These are phyloP conservation scores for Platycheirus albimanus DNA, from an alignment of 2,888 invertebrate genomes.

Conservation along the genomic window DNA sequence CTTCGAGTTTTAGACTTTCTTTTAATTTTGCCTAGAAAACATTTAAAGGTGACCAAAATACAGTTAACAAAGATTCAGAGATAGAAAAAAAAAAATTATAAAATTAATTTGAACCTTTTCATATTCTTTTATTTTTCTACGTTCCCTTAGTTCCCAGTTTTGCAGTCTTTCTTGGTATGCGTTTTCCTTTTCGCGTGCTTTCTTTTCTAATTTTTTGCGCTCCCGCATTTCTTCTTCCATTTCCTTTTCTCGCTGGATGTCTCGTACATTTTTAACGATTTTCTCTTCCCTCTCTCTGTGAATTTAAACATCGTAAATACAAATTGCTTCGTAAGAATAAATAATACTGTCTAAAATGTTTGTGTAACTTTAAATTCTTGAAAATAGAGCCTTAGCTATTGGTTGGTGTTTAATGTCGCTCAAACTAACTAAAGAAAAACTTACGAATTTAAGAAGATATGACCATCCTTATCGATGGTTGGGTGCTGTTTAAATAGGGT, in stretches of 20 bases:
- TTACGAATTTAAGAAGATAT: too few species aligned
- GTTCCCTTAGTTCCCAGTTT: slow-evolving; percentile 94
- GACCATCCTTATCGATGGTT: too few species aligned
- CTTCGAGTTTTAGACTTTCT: slow-evolving; percentile 92
- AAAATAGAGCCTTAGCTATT: too few species aligned
- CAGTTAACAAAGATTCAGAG: slow-evolving; percentile 10
- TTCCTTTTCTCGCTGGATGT: slow-evolving; percentile 90
- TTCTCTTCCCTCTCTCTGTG: slow-evolving; percentile 83
- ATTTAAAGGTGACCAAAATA: background rate
- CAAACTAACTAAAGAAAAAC: too few species aligned
- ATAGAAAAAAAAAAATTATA: background rate
- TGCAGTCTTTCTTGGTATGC: slow-evolving; percentile 94
- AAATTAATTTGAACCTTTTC: slow-evolving; percentile 84
- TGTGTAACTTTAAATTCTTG: too few species aligned
- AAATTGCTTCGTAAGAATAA: too few species aligned
- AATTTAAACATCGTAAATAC: background rate
- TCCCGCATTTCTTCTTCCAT: slow-evolving; percentile 97
- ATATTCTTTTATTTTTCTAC: slow-evolving; percentile 94
- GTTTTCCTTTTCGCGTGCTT: slow-evolving; percentile 96
- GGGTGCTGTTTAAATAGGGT: too few species aligned
- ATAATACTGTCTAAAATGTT: too few species aligned
- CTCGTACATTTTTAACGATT: slow-evolving; percentile 84
- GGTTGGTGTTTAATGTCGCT: too few species aligned
- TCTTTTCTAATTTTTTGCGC: slow-evolving; percentile 93
- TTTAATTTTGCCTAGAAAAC: slow-evolving; percentile 87